Percentiles rank a stretch among this genome's conserved stretches.
phyloP scores from a whole-genome alignment of 1,140 invertebrate species.

The Phymorhynchus buccinoides region DNA sequence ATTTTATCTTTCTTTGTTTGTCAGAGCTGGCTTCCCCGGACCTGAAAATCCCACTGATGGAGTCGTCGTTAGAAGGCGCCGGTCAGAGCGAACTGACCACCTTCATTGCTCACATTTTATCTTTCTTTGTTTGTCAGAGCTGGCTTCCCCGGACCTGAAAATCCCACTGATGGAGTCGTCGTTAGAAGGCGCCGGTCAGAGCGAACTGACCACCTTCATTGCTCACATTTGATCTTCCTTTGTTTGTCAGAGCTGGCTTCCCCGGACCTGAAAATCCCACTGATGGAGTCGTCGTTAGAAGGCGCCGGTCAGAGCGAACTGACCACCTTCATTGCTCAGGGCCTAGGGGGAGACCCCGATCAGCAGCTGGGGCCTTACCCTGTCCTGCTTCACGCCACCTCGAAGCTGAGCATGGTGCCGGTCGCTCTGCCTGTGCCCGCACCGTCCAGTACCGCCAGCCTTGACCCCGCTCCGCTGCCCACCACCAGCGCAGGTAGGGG shows the following conservation, averaged over 20 bases:
- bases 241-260: not conserved
- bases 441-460: not conserved
- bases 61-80: no score
- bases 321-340: not conserved
- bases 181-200: no score
- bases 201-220: no score
- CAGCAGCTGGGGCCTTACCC: constrained; percentile 12
- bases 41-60: no score
- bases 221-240: no score
- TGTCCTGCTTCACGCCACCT: constrained; percentile 21
- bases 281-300: not conserved
- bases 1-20: no score
- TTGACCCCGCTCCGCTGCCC: not conserved
- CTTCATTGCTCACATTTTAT: no score
- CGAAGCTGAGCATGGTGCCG: not conserved
- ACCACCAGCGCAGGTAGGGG: not conserved
- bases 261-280: constrained; percentile 2
- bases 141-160: no score
- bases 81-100: no score
- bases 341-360: not conserved
- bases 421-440: not conserved
- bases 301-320: not conserved
- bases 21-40: no score
- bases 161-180: no score
- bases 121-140: no score